Conservation (phyloP, 1,140 invertebrate species). For the Eupeodes corollae region DNA sequence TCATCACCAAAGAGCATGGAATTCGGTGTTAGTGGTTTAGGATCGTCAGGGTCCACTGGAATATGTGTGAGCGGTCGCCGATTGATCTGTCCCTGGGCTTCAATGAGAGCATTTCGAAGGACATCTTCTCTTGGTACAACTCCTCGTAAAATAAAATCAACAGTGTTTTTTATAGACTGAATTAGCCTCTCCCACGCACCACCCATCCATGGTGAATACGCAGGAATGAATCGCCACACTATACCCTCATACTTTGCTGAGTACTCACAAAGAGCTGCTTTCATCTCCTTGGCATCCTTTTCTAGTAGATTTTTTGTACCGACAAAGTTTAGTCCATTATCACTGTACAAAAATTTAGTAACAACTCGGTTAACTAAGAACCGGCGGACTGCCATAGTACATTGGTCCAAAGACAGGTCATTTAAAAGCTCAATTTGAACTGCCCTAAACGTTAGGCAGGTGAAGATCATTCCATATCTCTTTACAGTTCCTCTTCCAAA, state of each 20-base stretch:
- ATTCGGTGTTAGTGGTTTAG: constrained; percentile 11
- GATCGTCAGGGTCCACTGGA: constrained; percentile 9
- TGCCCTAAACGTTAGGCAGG: too few relatives aligned
- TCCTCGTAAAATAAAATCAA: background rate
- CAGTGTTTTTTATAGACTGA: too few relatives aligned
- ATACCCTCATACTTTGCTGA: background rate
- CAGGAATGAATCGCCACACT: too few relatives aligned
- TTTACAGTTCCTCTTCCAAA: constrained; percentile 21
- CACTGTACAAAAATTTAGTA: constrained; percentile 11
- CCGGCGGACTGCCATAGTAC: too few relatives aligned
- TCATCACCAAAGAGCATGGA: constrained; percentile 7
- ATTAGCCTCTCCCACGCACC: too few relatives aligned
- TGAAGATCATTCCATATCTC: constrained; percentile 28
- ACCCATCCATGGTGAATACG: too few relatives aligned
- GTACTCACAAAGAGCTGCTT: background rate
- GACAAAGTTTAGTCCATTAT: constrained; percentile 27
- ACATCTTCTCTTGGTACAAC: constrained; percentile 4
- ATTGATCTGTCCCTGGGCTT: constrained; percentile 11
- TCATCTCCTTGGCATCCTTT: constrained; percentile 10
- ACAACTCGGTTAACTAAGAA: constrained; percentile 15
- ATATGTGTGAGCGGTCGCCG: constrained; percentile 11
- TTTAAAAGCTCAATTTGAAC: constrained; percentile 12
- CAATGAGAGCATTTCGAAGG: constrained; percentile 5
- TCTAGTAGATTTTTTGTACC: constrained; percentile 16
- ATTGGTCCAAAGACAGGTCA: too few relatives aligned